Evolutionary conservation across 1,140 invertebrate species (phyloP).

Genomic region (Drosophila sechellia): DNA sequence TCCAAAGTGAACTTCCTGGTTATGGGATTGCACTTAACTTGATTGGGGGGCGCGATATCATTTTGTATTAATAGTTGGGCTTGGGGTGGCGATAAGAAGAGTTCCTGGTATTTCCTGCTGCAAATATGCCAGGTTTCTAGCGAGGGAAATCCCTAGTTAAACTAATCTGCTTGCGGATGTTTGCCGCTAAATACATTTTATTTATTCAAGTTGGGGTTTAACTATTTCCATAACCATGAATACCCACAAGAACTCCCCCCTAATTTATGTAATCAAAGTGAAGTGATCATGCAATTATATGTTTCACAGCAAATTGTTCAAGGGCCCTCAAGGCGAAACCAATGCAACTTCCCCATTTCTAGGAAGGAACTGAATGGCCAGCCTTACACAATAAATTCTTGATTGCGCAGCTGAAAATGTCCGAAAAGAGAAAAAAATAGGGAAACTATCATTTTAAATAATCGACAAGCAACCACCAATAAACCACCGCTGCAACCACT

Average conservation of each 20-base stretch:
- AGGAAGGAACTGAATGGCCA: conserved; percentile 21
- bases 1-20: conserved; percentile 41
- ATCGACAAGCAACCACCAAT: conserved; percentile 44
- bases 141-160: not conserved
- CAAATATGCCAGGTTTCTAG: conserved; percentile 1
- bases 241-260: not conserved
- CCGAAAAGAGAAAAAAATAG: conserved; percentile 16
- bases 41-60: conserved; percentile 36
- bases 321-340: not conserved
- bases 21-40: conserved; percentile 28
- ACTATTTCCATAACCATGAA: not conserved
- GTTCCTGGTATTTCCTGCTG: conserved; percentile 41
- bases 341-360: conserved; percentile 9
- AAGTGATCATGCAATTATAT: not conserved
- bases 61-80: not conserved
- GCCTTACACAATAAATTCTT: conserved; percentile 76
- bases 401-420: conserved; percentile 58
- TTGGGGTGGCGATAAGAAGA: conserved; percentile 20
- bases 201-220: not conserved
- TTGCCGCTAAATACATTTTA: not conserved
- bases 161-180: not conserved
- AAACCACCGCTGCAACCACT: conserved; percentile 22
- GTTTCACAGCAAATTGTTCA: not conserved
- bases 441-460: conserved; percentile 10
- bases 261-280: conserved; percentile 10